Conservation (phyloP, 2,113 vertebrate genomes). For the Psittacula cyanocephala region DNA sequence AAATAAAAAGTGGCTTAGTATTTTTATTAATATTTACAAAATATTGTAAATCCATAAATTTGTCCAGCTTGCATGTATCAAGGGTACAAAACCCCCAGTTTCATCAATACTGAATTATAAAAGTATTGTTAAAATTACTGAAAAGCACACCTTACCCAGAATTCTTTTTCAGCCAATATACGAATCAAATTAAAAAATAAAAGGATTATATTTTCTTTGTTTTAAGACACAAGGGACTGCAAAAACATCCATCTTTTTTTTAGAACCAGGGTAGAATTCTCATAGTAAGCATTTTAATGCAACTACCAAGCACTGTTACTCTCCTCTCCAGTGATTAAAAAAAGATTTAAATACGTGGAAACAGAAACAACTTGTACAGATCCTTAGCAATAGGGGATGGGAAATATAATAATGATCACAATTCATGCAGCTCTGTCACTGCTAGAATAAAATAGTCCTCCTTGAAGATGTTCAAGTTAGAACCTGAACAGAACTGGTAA, state of each 20-base stretch:
- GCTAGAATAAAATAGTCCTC: neutral
- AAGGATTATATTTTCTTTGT: neutral
- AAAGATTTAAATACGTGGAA: neutral
- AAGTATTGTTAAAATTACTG: constrained; percentile 10
- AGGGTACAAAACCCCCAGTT: neutral
- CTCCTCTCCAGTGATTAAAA: neutral
- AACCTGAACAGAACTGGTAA: neutral
- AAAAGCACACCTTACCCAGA: neutral
- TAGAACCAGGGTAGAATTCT: neutral
- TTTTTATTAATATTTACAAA: constrained; percentile 58
- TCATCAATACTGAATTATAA: neutral
- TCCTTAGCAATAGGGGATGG: neutral
- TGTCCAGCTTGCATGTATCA: neutral
- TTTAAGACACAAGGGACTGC: neutral
- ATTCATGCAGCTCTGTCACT: neutral
- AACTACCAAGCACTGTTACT: neutral
- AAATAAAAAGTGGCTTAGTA: neutral
- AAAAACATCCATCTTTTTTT: neutral
- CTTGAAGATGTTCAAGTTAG: neutral
- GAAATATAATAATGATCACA: neutral
- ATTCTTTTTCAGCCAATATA: neutral
- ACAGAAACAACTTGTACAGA: neutral
- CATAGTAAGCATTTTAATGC: neutral
- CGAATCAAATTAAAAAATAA: neutral
- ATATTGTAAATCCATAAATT: neutral